Conservation (phyloP, 2,113 vertebrate genomes). For the Syngnathus typhle region DNA sequence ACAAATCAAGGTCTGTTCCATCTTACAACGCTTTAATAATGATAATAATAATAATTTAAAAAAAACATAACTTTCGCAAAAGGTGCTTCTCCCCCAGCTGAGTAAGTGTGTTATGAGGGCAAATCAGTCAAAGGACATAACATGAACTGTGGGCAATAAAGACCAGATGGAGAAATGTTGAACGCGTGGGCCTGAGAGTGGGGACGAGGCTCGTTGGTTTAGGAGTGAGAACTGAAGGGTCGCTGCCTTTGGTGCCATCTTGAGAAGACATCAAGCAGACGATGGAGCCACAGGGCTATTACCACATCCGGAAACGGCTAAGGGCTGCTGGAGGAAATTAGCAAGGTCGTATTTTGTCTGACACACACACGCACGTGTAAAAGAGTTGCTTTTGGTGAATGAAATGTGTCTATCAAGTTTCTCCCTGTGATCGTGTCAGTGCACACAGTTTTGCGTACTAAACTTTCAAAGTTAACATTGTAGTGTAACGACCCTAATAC, state of each 20-base stretch:
- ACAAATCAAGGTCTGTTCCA: constrained; percentile 10
- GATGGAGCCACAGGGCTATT: constrained; percentile 18
- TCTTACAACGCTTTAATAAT: neutral
- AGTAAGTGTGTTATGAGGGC: constrained; percentile 19
- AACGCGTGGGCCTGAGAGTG: constrained; percentile 47
- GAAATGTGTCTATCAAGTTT: neutral
- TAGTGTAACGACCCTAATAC: constrained; percentile 22
- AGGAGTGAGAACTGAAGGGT: constrained; percentile 46
- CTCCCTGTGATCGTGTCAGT: constrained; percentile 9
- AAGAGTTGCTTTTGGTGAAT: neutral
- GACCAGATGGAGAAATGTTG: constrained; percentile 45
- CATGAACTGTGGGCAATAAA: constrained; percentile 42
- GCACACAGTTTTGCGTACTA: constrained; percentile 11
- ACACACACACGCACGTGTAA: constrained; percentile 6
- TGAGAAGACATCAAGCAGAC: constrained; percentile 56
- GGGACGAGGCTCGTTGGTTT: constrained; percentile 36
- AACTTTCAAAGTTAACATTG: constrained; percentile 45
- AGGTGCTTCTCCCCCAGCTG: constrained; percentile 12
- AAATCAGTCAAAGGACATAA: constrained; percentile 36
- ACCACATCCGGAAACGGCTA: constrained; percentile 22
- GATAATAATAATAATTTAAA: neutral
- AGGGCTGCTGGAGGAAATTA: neutral
- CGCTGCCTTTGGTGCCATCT: constrained; percentile 47
- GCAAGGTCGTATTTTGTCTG: neutral
- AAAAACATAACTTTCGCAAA: constrained; percentile 7